phyloP scores from a whole-genome alignment of 2,113 vertebrate species.

The Hydrochoerus hydrochaeris region DNA sequence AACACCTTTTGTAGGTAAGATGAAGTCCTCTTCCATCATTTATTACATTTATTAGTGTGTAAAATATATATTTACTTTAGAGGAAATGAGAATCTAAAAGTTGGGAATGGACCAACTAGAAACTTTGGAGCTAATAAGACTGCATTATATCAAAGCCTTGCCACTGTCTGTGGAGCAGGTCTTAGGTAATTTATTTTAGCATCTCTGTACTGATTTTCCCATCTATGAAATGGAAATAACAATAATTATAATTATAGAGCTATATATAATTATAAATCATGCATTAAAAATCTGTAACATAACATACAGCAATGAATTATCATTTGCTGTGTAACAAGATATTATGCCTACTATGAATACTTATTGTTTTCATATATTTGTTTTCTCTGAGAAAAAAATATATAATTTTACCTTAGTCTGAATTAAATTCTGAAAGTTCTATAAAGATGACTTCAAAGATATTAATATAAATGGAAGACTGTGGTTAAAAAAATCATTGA shows the following conservation, averaged over 20 bases:
- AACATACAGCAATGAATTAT: background rate
- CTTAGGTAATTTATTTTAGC: background rate
- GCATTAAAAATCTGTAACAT: background rate
- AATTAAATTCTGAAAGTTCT: constrained; percentile 48
- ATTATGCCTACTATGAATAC: background rate
- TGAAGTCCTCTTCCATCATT: background rate
- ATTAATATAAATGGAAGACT: background rate
- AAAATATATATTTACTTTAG: background rate
- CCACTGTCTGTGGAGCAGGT: background rate
- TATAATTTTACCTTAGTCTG: constrained; percentile 1
- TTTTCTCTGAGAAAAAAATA: background rate
- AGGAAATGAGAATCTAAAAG: constrained; percentile 42
- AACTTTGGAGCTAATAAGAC: background rate
- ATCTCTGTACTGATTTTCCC: constrained; percentile 27
- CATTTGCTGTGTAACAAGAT: background rate
- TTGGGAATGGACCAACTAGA: background rate
- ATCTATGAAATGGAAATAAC: constrained; percentile 17
- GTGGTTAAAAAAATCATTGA: constrained; percentile 44
- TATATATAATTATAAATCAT: background rate
- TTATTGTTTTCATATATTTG: constrained; percentile 18
- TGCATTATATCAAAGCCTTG: background rate
- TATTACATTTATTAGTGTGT: background rate
- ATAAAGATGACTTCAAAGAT: constrained; percentile 38
- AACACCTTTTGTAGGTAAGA: constrained; percentile 30
- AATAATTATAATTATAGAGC: background rate